Evolutionary conservation across 64 coral and sea anemone species (phyloP), one percentile per base, ranked within the genome.

Genomic region (Montipora foliosa): DNA sequence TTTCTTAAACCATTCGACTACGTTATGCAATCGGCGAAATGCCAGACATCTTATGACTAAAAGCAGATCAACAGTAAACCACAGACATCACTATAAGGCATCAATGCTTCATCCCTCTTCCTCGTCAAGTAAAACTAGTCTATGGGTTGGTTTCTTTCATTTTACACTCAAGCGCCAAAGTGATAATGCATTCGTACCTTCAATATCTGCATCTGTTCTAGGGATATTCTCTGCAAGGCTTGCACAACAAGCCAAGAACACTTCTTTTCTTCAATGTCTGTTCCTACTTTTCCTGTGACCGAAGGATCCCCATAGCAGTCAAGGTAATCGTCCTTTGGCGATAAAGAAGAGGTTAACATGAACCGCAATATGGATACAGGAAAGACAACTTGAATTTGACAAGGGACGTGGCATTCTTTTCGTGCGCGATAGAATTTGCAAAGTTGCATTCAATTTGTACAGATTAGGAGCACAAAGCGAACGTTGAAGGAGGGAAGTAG

Each of bases 251-350:
- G 79, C 97, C 97, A 99, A 1, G 97, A 92, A 73, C 97, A 99
- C 47, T 99, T 99, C 15, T 88, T 92, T 64, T 99, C 97, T 88
- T 99, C 97, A 74, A 99, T 99, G 58, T 99, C 97, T 51, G 97
- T 99, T 17, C 97, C 97, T 24, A 99, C 92, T 86, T 99, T 99
- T 17, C 97, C 97, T 62, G 92, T 99, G 11, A 99, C 95, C 2
- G 8, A 66, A 60, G 97, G 94, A 53, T 99, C 95, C 2, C 97
- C 97, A 96, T 92, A 99, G 77, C 92, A 95, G 67, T 99, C 97
- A 7, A 99, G 55, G 57, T 91, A 99, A 72, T 99, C 97, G 72
- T 99, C 97, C 97, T 99, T 64, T 24, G 80, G n/a, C 16, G 37
- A 89, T 29, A 14, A 80, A 74, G 45, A 10, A 48, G 48, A 21